Evolutionary conservation across 2,113 vertebrate genomes (phyloP), one percentile per base, ranked within the genome.

Genomic region (Notothenia rossii): DNA sequence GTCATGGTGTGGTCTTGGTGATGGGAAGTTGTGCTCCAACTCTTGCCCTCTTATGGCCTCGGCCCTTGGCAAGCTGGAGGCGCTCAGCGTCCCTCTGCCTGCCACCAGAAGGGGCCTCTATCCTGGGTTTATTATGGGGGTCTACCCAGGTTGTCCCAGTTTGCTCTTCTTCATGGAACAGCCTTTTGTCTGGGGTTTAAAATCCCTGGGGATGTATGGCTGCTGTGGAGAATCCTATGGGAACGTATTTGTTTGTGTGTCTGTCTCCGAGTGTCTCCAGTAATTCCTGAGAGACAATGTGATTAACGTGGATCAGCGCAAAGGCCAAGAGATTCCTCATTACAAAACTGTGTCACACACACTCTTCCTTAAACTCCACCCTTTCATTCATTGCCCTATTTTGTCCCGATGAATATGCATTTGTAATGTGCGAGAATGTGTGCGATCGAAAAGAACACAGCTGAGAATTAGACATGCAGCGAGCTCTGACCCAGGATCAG

Each of bases 151-250:
- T 77, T 72, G 65, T 81, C 85, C 67, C 50, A 68, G 74, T 74
- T 87, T 29, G 13, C 77, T 86, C 89, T 89, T 90, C 79, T 91
- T 89, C 87, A 91, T 89, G 87, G 89, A 67, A 81, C 78, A 81
- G 62, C 70, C 80, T 75, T 90, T 88, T 91, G 87, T 91, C 53
- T 71, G 65, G 68, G 82, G 79, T 87, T 86, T 80, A 63, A 87
- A 77, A 86, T 89, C 81, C 56, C 51, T 3, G 75, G 77, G 58
- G 83, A 72, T 76, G 63, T 82, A 79, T 69, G 78, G 82, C 73
- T 86, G 58, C 55, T 82, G 83, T 81, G 81, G 68, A 80, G 83
- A 86, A 86, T 86, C 80, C 82, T 82, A 55, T 83, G 75, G 81
- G 82, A 90, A 87, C 75, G 67, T 56, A 33, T 59, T 18, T 82